Conservation (phyloP, 2,797 vertebrate genomes). For the Nothura maculosa region DNA sequence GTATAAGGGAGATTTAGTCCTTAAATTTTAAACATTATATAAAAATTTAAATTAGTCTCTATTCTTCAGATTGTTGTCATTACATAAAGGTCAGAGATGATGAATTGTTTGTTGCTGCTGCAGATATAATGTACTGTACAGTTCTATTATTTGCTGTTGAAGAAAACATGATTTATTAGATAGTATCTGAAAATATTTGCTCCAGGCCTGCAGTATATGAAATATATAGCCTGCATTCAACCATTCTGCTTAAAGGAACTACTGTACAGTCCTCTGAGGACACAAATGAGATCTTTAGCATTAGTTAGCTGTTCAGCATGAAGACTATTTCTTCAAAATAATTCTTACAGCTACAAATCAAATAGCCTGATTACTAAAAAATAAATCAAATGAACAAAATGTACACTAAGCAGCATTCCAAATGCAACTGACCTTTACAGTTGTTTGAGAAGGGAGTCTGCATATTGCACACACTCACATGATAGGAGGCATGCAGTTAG, state of each 20-base stretch:
- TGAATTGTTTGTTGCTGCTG: conserved; percentile 74
- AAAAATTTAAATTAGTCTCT: conserved; percentile 72
- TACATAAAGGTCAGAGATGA: conserved; percentile 76
- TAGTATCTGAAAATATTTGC: conserved; percentile 73
- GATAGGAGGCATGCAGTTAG: neutral
- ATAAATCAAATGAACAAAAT: conserved; percentile 10
- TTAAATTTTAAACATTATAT: conserved; percentile 73
- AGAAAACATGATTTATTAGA: conserved; percentile 75
- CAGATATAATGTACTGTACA: conserved; percentile 71
- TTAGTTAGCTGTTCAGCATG: conserved; percentile 39
- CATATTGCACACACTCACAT: neutral
- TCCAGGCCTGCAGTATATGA: conserved; percentile 59
- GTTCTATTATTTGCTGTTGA: conserved; percentile 74
- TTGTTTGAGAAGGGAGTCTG: neutral
- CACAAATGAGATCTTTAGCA: conserved; percentile 47
- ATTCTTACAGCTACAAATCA: conserved; percentile 3
- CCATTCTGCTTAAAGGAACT: conserved; percentile 25
- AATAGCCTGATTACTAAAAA: conserved; percentile 45
- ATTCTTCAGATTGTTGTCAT: conserved; percentile 72
- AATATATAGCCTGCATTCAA: conserved; percentile 67
- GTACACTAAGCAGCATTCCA: neutral
- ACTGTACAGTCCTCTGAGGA: conserved; percentile 1
- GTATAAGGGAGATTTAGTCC: conserved; percentile 29
- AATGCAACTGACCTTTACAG: conserved; percentile 24
- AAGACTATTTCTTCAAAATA: conserved; percentile 21